Evolutionary conservation across 2,113 vertebrate genomes (phyloP).

Genomic region (Dromas ardeola): DNA sequence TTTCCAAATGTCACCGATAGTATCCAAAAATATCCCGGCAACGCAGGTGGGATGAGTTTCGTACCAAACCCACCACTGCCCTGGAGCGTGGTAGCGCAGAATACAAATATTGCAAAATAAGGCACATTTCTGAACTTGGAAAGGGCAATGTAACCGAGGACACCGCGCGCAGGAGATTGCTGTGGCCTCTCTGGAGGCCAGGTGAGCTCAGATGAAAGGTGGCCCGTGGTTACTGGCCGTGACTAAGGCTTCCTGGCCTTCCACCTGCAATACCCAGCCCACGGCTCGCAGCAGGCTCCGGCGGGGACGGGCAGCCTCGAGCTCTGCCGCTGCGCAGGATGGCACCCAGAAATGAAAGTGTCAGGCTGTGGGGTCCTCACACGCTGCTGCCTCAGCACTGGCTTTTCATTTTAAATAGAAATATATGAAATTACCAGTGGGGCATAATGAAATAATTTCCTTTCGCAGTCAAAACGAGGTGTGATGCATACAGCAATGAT

Average conservation of each 20-base stretch:
- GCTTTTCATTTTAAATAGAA: background rate
- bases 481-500: background rate
- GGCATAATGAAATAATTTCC: background rate
- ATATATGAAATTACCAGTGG: background rate
- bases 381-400: background rate
- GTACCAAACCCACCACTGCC: background rate
- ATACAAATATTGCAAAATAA: background rate
- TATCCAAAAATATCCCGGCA: background rate
- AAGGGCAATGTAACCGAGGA: background rate
- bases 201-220: background rate
- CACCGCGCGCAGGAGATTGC: fast-evolving
- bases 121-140: background rate
- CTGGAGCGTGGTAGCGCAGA: background rate
- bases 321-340: background rate
- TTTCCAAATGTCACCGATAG: background rate
- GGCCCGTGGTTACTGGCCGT: background rate
- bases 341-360: background rate
- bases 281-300: background rate
- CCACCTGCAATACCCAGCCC: background rate
- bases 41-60: background rate
- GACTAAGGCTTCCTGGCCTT: background rate
- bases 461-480: background rate
- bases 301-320: fast-evolving
- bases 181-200: background rate
- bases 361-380: background rate